Evolutionary conservation across 2,113 vertebrate species (phyloP).

Genomic region (Apistogramma diplotaenia): DNA sequence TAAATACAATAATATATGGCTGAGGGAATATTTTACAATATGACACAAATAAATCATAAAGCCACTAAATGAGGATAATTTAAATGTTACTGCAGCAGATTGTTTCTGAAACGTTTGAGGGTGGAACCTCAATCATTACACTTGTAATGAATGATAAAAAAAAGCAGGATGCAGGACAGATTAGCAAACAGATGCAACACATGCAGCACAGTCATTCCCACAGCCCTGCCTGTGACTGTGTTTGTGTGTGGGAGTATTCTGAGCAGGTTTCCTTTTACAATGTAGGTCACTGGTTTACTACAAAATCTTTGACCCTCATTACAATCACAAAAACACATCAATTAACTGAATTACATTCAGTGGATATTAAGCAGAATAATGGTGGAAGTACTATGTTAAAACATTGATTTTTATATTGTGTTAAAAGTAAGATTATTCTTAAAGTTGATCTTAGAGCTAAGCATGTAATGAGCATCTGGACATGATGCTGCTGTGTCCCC

Average conservation of each 20-base stretch:
- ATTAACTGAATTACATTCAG: constrained; percentile 40
- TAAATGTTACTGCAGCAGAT: neutral
- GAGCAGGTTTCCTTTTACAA: neutral
- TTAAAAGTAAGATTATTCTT: constrained; percentile 33
- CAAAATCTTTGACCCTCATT: constrained; percentile 38
- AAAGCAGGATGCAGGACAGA: neutral
- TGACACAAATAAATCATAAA: neutral
- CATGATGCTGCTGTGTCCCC: neutral
- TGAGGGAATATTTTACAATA: neutral
- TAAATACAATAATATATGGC: neutral
- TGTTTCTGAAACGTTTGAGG: neutral
- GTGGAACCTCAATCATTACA: neutral
- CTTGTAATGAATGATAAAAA: neutral
- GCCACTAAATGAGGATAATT: neutral
- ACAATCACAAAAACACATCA: constrained; percentile 23
- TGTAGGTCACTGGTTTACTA: constrained; percentile 8
- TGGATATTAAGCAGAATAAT: constrained; percentile 39
- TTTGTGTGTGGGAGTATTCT: neutral
- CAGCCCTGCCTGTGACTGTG: neutral
- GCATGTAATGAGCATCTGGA: constrained; percentile 11
- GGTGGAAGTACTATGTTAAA: constrained; percentile 13
- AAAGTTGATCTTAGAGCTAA: constrained; percentile 6
- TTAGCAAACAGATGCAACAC: neutral
- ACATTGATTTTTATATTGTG: constrained; percentile 33
- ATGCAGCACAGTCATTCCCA: neutral